Evolutionary conservation across 1,140 invertebrate species (phyloP).

Genomic region (Neelides sp.): DNA sequence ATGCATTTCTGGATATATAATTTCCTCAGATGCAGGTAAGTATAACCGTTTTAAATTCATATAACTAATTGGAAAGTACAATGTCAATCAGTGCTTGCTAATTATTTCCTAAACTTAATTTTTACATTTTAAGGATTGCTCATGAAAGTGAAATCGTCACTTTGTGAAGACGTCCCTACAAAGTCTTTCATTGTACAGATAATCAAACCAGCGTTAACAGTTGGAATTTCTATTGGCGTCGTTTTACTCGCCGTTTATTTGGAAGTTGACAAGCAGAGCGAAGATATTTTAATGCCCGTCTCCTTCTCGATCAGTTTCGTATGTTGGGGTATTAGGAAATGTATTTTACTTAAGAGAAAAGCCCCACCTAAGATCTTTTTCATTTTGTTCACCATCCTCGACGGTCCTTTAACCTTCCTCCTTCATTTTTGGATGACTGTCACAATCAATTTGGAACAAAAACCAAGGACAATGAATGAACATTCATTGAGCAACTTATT

Average conservation of each 20-base stretch:
- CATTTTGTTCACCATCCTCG: conserved; percentile 5
- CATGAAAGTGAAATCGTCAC: conserved; percentile 6
- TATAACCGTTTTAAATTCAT: too few relatives aligned
- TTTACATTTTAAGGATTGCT: background rate
- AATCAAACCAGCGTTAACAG: conserved; percentile 8
- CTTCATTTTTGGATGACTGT: conserved; percentile 18
- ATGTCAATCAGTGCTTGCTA: too few relatives aligned
- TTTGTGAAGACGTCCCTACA: conserved; percentile 18
- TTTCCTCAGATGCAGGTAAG: conserved; percentile 23
- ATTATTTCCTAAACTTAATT: too few relatives aligned
- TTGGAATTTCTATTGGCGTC: conserved; percentile 2
- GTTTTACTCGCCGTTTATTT: conserved; percentile 1
- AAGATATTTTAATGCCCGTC: background rate
- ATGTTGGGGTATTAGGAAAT: background rate
- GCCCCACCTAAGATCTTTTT: background rate
- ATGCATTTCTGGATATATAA: conserved; percentile 24
- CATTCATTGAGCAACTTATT: conserved; percentile 16
- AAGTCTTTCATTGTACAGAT: conserved; percentile 7
- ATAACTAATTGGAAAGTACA: too few relatives aligned
- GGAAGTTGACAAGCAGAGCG: background rate
- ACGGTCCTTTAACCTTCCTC: conserved; percentile 11
- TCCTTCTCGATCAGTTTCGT: background rate
- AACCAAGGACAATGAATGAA: background rate
- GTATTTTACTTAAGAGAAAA: background rate
- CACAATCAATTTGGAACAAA: background rate